Evolutionary conservation across 1,140 invertebrate species (phyloP).

Genomic region (Drosophila bifasciata): DNA sequence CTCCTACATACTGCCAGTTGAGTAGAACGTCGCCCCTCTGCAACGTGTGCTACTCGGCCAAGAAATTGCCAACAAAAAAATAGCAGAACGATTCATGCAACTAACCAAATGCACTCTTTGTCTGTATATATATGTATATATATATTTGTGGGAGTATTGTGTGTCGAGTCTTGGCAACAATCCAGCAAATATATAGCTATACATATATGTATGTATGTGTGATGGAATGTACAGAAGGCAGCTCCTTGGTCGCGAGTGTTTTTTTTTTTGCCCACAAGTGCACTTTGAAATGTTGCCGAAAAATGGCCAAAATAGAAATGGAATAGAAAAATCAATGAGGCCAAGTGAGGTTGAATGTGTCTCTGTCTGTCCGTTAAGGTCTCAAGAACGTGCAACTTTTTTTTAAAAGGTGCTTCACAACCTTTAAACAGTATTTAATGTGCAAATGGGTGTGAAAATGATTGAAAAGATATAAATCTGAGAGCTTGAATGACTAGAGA

Average conservation of each 20-base stretch:
- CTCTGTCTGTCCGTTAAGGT: slow-evolving; percentile 4
- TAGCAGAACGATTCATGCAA: slow-evolving; percentile 8
- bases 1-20: slow-evolving; percentile 27
- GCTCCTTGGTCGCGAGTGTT: slow-evolving; percentile 12
- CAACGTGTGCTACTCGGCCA: slow-evolving; percentile 12
- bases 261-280: slow-evolving; percentile 38
- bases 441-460: no score
- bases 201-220: not conserved
- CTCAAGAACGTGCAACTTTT: slow-evolving; percentile 3
- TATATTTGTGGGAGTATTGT: slow-evolving; percentile 24
- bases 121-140: slow-evolving; percentile 66
- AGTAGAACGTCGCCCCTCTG: slow-evolving; percentile 4
- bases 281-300: slow-evolving; percentile 38
- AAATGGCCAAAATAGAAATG: slow-evolving; percentile 42
- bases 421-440: slow-evolving; percentile 1
- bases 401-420: slow-evolving; percentile 5
- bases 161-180: slow-evolving; percentile 28
- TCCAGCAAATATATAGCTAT: slow-evolving; percentile 29
- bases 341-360: slow-evolving; percentile 33
- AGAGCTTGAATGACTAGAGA: no score
- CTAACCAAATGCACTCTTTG: slow-evolving; percentile 23
- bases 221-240: not conserved
- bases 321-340: slow-evolving; percentile 62
- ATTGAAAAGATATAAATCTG: no score
- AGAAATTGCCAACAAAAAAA: slow-evolving; percentile 27